phyloP scores from a whole-genome alignment of 2,113 vertebrate genomes.

The Daphoenositta chrysoptera region DNA sequence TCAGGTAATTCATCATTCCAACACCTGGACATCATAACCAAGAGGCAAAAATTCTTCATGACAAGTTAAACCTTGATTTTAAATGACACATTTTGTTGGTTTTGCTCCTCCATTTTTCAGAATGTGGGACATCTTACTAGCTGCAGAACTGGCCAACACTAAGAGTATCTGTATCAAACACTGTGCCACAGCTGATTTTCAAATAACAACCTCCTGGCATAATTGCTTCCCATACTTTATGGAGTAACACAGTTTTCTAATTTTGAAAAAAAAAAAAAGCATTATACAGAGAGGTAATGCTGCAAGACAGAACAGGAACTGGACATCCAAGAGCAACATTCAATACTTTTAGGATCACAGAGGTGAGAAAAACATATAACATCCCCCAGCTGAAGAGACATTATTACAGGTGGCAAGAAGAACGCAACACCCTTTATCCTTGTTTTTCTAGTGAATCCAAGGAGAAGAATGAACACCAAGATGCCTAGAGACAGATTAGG shows the following conservation, averaged over 20 bases:
- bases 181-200: neutral
- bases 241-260: neutral
- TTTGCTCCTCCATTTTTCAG: neutral
- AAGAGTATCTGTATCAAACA: neutral
- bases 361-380: neutral
- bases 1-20: neutral
- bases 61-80: neutral
- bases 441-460: neutral
- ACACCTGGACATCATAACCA: neutral
- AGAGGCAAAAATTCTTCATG: neutral
- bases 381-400: neutral
- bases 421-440: neutral
- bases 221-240: neutral
- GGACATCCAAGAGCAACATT: neutral
- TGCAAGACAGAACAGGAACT: neutral
- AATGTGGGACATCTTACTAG: neutral
- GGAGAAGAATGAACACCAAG: neutral
- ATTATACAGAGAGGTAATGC: neutral
- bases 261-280: neutral
- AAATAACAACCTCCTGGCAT: neutral
- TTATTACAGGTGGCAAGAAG: neutral
- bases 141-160: neutral
- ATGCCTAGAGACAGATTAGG: neutral
- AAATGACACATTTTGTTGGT: neutral
- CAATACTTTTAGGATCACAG: neutral